Percentiles rank a stretch among this genome's conserved stretches.
phyloP scores from a whole-genome alignment of 2,888 invertebrate genomes.

The Biston betularia region DNA sequence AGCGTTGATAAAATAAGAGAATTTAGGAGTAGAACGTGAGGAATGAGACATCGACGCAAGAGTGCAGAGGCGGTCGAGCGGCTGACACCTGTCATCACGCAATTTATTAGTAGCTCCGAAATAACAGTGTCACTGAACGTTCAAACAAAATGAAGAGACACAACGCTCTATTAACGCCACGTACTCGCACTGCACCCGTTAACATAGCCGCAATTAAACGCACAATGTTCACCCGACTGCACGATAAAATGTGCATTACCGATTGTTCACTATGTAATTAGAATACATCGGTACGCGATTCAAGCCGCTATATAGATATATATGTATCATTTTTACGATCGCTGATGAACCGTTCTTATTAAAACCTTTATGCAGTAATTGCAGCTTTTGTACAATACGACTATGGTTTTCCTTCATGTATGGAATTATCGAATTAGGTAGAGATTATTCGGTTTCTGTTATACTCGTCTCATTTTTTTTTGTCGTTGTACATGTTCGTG shows the following conservation, averaged over 20 bases:
- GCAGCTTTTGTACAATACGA: constrained; percentile 43
- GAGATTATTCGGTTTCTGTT: constrained; percentile 36
- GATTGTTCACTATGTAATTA: constrained; percentile 47
- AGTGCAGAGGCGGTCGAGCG: constrained; percentile 86
- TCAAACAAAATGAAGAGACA: constrained; percentile 83
- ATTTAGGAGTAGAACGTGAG: constrained; percentile 84
- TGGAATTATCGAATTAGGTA: constrained; percentile 45
- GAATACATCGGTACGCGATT: constrained; percentile 50
- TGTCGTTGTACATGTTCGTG: constrained; percentile 27
- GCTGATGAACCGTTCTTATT: constrained; percentile 35
- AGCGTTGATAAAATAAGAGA: constrained; percentile 86
- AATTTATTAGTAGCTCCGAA: constrained; percentile 85
- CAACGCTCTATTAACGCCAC: constrained; percentile 83
- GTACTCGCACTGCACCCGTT: constrained; percentile 71
- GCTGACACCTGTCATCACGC: constrained; percentile 86
- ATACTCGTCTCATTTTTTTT: constrained; percentile 16
- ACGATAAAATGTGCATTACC: constrained; percentile 45
- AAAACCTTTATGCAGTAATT: constrained; percentile 50
- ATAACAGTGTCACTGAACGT: constrained; percentile 84
- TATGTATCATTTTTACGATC: constrained; percentile 55
- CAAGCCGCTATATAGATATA: too few relatives aligned
- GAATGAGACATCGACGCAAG: constrained; percentile 86
- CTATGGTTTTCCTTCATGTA: constrained; percentile 36
- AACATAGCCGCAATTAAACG: constrained; percentile 73
- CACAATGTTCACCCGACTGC: constrained; percentile 59